phyloP scores from a whole-genome alignment of 2,797 vertebrate genomes.

The Poecilia picta region DNA sequence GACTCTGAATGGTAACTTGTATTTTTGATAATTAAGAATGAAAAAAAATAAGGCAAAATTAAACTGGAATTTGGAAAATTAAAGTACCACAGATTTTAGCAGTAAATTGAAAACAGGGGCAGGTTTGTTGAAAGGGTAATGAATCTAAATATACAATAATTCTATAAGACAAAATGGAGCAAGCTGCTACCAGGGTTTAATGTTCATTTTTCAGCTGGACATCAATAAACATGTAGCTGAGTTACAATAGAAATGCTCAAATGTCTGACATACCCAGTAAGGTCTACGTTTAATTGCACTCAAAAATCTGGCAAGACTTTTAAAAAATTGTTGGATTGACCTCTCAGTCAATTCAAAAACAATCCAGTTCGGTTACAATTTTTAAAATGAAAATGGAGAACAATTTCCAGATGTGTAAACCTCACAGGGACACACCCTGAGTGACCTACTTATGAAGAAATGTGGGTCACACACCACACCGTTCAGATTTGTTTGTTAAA shows the following conservation, averaged over 20 bases:
- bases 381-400: neutral
- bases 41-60: neutral
- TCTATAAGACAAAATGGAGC: neutral
- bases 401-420: neutral
- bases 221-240: neutral
- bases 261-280: neutral
- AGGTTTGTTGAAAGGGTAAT: neutral
- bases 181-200: neutral
- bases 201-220: neutral
- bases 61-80: neutral
- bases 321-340: too few species aligned
- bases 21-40: neutral
- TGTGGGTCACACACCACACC: neutral
- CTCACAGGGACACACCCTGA: neutral
- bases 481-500: neutral
- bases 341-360: too few species aligned
- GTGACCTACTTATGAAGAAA: neutral
- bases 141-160: neutral
- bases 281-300: neutral
- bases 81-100: neutral
- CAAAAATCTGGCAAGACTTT: neutral
- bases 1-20: neutral
- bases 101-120: neutral
- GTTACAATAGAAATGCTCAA: neutral
- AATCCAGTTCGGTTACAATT: too few species aligned